These are phyloP conservation scores for Coryphaenoides rupestris DNA, from an alignment of 2,113 vertebrate species.

Conservation along the genomic window DNA sequence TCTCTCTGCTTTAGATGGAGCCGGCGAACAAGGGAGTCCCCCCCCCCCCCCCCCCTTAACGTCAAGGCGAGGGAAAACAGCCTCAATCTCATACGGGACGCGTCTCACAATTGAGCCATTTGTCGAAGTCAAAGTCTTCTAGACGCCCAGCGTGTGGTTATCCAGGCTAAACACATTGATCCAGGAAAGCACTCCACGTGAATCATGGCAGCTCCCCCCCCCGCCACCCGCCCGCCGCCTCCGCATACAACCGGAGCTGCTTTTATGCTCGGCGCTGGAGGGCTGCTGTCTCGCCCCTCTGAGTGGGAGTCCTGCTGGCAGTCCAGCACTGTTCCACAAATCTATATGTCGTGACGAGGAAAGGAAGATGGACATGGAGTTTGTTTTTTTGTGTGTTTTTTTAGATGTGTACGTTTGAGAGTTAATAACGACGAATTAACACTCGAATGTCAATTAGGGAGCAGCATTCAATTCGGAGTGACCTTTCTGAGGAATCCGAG, in stretches of 20 bases:
- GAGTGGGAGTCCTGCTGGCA: slow-evolving; percentile 44
- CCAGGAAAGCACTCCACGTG: slow-evolving; percentile 49
- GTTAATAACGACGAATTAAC: too few relatives aligned
- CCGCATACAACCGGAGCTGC: too few relatives aligned
- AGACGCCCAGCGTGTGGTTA: slow-evolving; percentile 51
- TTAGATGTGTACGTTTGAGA: too few relatives aligned
- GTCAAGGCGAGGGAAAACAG: slow-evolving; percentile 28
- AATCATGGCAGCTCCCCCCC: slow-evolving; percentile 43
- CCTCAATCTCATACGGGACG: slow-evolving; percentile 44
- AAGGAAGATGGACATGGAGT: background rate
- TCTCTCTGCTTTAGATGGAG: slow-evolving; percentile 33
- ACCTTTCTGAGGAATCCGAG: too few relatives aligned
- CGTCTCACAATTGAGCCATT: slow-evolving; percentile 55
- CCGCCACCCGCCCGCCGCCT: too few relatives aligned
- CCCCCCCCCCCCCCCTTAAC: too few relatives aligned
- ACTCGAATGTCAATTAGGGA: too few relatives aligned
- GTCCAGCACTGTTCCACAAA: slow-evolving; percentile 22
- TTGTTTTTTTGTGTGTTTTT: too few relatives aligned
- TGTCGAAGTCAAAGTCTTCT: slow-evolving; percentile 53
- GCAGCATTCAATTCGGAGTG: too few relatives aligned
- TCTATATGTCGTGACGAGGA: slow-evolving; percentile 24
- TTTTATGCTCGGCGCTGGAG: slow-evolving; percentile 35
- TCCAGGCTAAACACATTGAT: slow-evolving; percentile 61
- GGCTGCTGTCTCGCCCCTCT: slow-evolving; percentile 15
- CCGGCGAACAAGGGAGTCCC: slow-evolving; percentile 36